Base-by-base conservation (phyloP, 2,888 invertebrate genomes). In the Plebejus anna region DNA sequence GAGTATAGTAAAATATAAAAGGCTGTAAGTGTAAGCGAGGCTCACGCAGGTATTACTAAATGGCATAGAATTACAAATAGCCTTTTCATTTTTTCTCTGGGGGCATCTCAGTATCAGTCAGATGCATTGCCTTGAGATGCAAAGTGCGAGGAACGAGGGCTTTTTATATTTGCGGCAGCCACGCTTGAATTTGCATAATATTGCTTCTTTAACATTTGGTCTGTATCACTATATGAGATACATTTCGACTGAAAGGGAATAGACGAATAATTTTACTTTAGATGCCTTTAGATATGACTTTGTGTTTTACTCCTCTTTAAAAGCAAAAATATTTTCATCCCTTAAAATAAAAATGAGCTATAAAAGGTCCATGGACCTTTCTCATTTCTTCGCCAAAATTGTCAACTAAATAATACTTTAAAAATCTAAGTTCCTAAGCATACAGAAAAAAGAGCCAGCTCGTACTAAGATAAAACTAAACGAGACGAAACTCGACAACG, bases 101-200 rank as follows among this genome's bases (percentile, higher is more conserved):
- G 88, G 91, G 90, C 89, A 89, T 89, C 87, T 85, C 86, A 81
- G 89, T 90, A 92, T 90, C 90, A 90, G 89, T 90, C 86, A 88
- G 87, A 88, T 93, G 92, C 92, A 92, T 86, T 89, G 89, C 93
- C 93, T 93, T 93, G 92, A 91, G 90, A 93, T 94, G 92, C 93
- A 93, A 93, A 93, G 92, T 91, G 90, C 85, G 89, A 88, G 89
- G 83, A 89, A 86, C 88, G 89, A 86, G 90, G 87, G 90, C 90
- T 92, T 93, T 92, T 92, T 92, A 91, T 92, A 91, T 92, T 92
- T 93, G 90, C 88, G 90, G 89, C 85, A 89, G 87, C 90, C 88
- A 90, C 88, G 88, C 86, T 87, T 83, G 87, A 87, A 93, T 94
- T 94, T 93, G 90, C 94, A 94, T 94, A 94, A 94, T 94, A 94